These are phyloP conservation scores for Xanthia icteritia DNA, from an alignment of 2,888 invertebrate species.

Conservation along the genomic window DNA sequence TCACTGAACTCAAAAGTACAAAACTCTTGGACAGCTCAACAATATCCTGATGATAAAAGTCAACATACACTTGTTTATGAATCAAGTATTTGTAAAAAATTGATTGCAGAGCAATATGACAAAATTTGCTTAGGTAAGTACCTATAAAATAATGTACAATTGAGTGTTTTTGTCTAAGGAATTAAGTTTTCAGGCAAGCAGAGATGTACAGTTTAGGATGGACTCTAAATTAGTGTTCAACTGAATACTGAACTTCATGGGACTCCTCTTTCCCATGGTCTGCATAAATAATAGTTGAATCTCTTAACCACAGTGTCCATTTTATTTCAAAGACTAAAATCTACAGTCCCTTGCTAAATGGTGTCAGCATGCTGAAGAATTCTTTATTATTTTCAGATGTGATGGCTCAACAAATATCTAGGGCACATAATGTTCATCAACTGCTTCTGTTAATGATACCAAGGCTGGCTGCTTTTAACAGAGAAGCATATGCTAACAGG, in stretches of 20 bases:
- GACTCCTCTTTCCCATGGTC: neutral
- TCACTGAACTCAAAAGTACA: constrained; percentile 88
- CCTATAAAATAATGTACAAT: neutral
- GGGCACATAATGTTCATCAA: constrained; percentile 96
- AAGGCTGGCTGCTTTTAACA: constrained; percentile 97
- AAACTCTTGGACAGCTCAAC: constrained; percentile 76
- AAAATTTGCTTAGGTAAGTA: constrained; percentile 92
- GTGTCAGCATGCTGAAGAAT: neutral
- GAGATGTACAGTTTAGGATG: neutral
- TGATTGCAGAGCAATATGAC: constrained; percentile 96
- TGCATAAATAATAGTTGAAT: neutral
- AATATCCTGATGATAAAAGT: constrained; percentile 80
- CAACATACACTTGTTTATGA: constrained; percentile 91
- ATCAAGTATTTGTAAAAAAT: constrained; percentile 95
- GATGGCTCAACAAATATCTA: constrained; percentile 94
- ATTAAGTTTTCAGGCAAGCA: neutral
- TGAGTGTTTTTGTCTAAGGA: neutral
- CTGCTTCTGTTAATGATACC: constrained; percentile 96
- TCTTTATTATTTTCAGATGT: constrained; percentile 90
- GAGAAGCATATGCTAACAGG: constrained; percentile 93
- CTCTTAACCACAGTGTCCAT: neutral
- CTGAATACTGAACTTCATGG: neutral
- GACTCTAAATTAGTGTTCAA: neutral
- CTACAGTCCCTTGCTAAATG: neutral
- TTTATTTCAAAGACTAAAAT: neutral